A percentile compares a stretch with the other conserved stretches of the same genome.
These are phyloP conservation scores for Sula dactylatra DNA, from an alignment of 2,113 vertebrate species.

Conservation along the genomic window DNA sequence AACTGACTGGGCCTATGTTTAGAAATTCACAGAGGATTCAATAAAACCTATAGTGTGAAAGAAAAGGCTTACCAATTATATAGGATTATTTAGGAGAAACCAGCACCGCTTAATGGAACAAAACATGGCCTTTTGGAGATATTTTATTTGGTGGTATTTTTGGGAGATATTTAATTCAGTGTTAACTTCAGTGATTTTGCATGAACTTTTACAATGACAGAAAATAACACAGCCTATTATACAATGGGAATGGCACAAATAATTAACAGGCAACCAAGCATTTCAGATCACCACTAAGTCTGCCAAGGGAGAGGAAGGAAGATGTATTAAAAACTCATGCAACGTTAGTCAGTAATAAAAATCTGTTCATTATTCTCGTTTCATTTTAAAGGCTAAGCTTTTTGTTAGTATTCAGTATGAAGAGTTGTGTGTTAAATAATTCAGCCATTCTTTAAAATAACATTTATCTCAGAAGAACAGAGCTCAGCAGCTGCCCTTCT, in stretches of 20 bases:
- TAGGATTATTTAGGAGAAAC: neutral
- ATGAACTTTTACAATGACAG: constrained; percentile 15
- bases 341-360: constrained; percentile 29
- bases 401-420: neutral
- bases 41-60: neutral
- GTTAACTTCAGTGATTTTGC: constrained; percentile 20
- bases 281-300: constrained; percentile 3
- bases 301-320: neutral
- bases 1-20: neutral
- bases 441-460: neutral
- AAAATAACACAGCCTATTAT: constrained; percentile 28
- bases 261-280: constrained; percentile 52
- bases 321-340: constrained; percentile 8
- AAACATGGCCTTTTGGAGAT: neutral
- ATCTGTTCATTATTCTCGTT: neutral
- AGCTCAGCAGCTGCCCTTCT: neutral
- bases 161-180: neutral
- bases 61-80: neutral
- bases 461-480: constrained; percentile 16
- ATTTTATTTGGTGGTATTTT: neutral
- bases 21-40: neutral
- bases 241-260: constrained; percentile 30
- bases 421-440: neutral
- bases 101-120: neutral
- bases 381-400: neutral